phyloP scores from a whole-genome alignment of 2,888 invertebrate genomes.

The Pristionchus arcanus region DNA sequence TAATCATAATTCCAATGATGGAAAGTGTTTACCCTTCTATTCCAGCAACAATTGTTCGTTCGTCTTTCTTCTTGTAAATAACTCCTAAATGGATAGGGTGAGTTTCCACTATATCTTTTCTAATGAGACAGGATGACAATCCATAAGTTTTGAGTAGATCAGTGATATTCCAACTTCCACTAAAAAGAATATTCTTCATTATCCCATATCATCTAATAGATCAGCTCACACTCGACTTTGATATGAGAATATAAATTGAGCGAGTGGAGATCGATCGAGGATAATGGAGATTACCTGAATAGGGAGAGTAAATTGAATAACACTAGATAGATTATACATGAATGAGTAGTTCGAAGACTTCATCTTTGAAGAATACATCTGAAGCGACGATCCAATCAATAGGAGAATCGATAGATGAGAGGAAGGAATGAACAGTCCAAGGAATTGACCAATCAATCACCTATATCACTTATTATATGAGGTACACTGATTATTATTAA shows the following conservation, averaged over 20 bases:
- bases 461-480: constrained; percentile 42
- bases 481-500: neutral
- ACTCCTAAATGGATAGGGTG: constrained; percentile 59
- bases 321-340: neutral
- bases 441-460: constrained; percentile 60
- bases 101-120: constrained; percentile 57
- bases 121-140: constrained; percentile 58
- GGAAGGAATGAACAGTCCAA: constrained; percentile 48
- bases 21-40: constrained; percentile 71
- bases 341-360: constrained; percentile 68
- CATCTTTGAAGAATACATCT: constrained; percentile 76
- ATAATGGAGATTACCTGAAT: neutral
- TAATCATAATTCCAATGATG: neutral
- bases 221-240: constrained; percentile 73
- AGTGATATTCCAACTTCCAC: constrained; percentile 67
- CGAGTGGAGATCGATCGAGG: constrained; percentile 57
- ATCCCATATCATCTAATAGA: neutral
- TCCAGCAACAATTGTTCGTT: constrained; percentile 66
- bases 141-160: constrained; percentile 53
- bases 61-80: constrained; percentile 56
- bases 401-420: constrained; percentile 46
- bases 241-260: constrained; percentile 69
- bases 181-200: constrained; percentile 57
- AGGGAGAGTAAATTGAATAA: neutral
- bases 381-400: constrained; percentile 72